These are phyloP conservation scores for Pterobdella sp. DNA, from an alignment of 2,888 invertebrate species.

Conservation along the genomic window DNA sequence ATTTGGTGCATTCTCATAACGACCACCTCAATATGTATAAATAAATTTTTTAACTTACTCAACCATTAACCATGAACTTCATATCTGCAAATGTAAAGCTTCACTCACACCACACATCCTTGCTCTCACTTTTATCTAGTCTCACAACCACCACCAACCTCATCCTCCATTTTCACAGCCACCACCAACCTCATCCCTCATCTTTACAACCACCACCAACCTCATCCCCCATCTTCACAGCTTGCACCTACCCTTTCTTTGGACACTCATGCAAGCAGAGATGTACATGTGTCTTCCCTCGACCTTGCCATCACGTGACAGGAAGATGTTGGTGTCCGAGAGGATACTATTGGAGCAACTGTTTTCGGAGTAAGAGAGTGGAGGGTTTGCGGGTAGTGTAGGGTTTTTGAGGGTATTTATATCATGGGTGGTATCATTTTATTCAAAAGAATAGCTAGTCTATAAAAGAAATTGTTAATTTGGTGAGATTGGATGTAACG, in stretches of 20 bases:
- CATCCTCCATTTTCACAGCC: neutral
- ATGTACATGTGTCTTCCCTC: neutral
- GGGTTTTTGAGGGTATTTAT: neutral
- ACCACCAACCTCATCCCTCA: neutral
- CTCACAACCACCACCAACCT: neutral
- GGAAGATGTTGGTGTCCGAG: constrained; percentile 1
- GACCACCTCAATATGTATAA: no score
- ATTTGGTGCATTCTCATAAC: no score
- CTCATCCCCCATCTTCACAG: neutral
- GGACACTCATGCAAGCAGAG: neutral
- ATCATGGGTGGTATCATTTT: no score
- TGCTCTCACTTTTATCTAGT: neutral
- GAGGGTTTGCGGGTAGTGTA: neutral
- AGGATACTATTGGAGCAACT: neutral
- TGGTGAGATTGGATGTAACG: no score
- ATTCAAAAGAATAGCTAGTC: no score
- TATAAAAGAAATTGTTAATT: no score
- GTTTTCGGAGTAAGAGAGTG: neutral
- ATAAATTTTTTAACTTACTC: no score
- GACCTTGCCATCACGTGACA: neutral
- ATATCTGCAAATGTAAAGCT: no score
- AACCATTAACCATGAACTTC: no score
- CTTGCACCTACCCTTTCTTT: neutral
- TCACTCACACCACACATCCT: neutral
- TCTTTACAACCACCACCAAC: neutral